A percentile compares a stretch with the other conserved stretches of the same genome.
Evolutionary conservation across 2,113 vertebrate genomes (phyloP).

Genomic region (Lucifuga dentata): DNA sequence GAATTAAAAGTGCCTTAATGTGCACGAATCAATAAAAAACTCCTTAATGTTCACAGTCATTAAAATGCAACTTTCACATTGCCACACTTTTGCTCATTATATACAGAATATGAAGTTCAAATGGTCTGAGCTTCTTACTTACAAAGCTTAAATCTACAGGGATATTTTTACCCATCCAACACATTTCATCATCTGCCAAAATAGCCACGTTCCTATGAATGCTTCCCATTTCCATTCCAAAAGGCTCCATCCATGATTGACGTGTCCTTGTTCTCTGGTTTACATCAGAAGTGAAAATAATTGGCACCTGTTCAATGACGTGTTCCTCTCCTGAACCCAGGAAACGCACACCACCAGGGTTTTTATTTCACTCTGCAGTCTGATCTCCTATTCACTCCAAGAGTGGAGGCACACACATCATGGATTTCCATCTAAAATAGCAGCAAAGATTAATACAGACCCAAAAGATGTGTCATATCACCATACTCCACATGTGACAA

Average conservation of each 20-base stretch:
- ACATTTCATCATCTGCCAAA: slow-evolving; percentile 62
- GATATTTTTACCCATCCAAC: slow-evolving; percentile 60
- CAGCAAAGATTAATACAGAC: slow-evolving; percentile 48
- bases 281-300: slow-evolving; percentile 77
- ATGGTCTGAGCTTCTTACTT: slow-evolving; percentile 44
- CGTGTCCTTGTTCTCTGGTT: slow-evolving; percentile 72
- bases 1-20: slow-evolving; percentile 1
- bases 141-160: slow-evolving; percentile 38
- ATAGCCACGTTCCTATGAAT: slow-evolving; percentile 56
- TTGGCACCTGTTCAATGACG: slow-evolving; percentile 59
- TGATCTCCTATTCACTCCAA: slow-evolving; percentile 71
- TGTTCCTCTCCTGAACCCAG: slow-evolving; percentile 49
- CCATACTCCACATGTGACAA: slow-evolving; percentile 39
- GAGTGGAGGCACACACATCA: slow-evolving; percentile 53
- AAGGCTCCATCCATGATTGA: slow-evolving; percentile 67
- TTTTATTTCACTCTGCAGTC: slow-evolving; percentile 57
- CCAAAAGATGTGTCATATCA: slow-evolving; percentile 44
- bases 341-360: slow-evolving; percentile 38
- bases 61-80: slow-evolving; percentile 27
- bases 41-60: slow-evolving; percentile 42
- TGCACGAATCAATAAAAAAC: slow-evolving; percentile 31
- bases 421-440: slow-evolving; percentile 46
- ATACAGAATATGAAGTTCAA: slow-evolving; percentile 43
- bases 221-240: slow-evolving; percentile 69
- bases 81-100: slow-evolving; percentile 39